Percentiles rank a stretch among this genome's conserved stretches.
Evolutionary conservation across 2,888 invertebrate genomes (phyloP).

Genomic region (Watsonalla binaria): DNA sequence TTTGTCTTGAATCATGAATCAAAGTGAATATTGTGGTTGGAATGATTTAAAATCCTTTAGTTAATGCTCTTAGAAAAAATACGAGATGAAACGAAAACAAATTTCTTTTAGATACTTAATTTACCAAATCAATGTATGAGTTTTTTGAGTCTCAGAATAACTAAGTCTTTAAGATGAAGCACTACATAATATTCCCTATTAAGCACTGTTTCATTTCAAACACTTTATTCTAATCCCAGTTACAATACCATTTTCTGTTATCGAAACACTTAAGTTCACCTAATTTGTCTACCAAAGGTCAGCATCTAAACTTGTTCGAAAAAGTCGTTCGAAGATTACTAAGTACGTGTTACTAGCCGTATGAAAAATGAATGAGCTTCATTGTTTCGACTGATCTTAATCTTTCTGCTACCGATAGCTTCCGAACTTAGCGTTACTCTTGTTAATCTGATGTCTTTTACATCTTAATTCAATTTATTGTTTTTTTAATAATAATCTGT

Average conservation of each 20-base stretch:
- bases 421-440: neutral
- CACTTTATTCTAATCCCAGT: neutral
- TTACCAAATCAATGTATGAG: too few species aligned
- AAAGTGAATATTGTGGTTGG: neutral
- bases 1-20: neutral
- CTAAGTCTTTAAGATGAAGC: too few species aligned
- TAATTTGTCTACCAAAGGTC: conserved; percentile 9
- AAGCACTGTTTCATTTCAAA: neutral
- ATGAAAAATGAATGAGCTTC: neutral
- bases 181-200: too few species aligned
- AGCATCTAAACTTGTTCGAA: conserved; percentile 3
- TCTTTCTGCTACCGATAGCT: neutral
- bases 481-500: too few species aligned
- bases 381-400: neutral
- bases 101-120: too few species aligned
- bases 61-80: too few species aligned
- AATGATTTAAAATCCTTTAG: too few species aligned
- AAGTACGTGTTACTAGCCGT: neutral
- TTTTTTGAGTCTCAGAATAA: too few species aligned
- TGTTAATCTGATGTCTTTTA: too few species aligned
- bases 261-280: too few species aligned
- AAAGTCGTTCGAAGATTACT: conserved; percentile 7
- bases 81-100: too few species aligned
- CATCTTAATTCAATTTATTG: too few species aligned
- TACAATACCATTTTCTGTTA: neutral